Conservation (phyloP, 1,140 invertebrate species). For the Limonius californicus region DNA sequence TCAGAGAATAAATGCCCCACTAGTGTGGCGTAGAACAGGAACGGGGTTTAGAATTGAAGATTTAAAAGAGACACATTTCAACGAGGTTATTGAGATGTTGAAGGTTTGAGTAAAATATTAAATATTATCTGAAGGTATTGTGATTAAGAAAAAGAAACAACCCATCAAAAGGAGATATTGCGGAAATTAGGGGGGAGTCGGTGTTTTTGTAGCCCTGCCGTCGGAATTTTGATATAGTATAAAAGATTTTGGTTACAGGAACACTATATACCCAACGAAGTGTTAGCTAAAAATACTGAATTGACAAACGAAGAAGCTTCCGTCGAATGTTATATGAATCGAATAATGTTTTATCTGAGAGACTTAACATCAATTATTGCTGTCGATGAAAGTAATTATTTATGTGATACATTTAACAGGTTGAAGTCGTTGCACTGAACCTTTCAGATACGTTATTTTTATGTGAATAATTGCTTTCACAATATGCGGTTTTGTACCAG, state of each 20-base stretch:
- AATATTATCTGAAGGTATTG: no score
- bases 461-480: no score
- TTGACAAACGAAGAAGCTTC: constrained; percentile 52
- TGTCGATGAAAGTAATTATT: constrained; percentile 47
- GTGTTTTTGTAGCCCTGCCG: no score
- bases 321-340: constrained; percentile 50
- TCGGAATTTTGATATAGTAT: no score
- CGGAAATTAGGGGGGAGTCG: no score
- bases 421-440: no score
- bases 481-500: no score
- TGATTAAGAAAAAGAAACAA: no score
- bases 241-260: constrained; percentile 45
- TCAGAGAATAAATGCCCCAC: constrained; percentile 52
- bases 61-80: constrained; percentile 53
- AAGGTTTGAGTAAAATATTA: neutral
- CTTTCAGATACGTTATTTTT: no score
- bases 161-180: no score
- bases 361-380: constrained; percentile 60
- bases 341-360: constrained; percentile 54
- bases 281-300: constrained; percentile 48
- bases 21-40: constrained; percentile 52
- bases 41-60: constrained; percentile 55
- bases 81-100: constrained; percentile 54
- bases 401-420: no score
- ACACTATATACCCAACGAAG: constrained; percentile 53